A percentile compares a stretch with the other conserved stretches of the same genome.
Conservation (phyloP, 1,140 invertebrate genomes). For the Amphibalanus amphitrite region DNA sequence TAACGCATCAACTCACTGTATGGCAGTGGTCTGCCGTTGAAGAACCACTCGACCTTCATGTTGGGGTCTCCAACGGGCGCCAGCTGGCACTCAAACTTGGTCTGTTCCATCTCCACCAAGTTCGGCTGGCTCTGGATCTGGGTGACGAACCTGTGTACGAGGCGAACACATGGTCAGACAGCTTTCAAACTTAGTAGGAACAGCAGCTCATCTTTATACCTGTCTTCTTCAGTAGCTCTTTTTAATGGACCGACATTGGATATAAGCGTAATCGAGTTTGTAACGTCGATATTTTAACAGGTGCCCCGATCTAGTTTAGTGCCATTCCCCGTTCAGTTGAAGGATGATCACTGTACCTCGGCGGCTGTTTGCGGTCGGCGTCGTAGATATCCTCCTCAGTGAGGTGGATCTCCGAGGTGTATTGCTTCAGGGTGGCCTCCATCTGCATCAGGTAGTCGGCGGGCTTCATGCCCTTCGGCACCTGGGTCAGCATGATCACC, state of each 20-base stretch:
- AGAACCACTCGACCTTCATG: conserved; percentile 95
- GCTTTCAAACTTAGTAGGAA: too few relatives aligned
- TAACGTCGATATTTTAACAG: too few relatives aligned
- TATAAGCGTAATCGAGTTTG: too few relatives aligned
- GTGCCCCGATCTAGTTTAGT: too few relatives aligned
- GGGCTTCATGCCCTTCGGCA: conserved; percentile 80
- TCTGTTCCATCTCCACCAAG: conserved; percentile 74
- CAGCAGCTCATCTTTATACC: too few relatives aligned
- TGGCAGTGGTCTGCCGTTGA: conserved; percentile 71
- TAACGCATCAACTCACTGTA: conserved; percentile 69
- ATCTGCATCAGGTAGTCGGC: conserved; percentile 64
- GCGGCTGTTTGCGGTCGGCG: conserved; percentile 71
- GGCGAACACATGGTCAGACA: too few relatives aligned
- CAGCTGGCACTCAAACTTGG: conserved; percentile 84
- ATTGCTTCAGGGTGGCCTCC: conserved; percentile 84
- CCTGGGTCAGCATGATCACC: conserved; percentile 67
- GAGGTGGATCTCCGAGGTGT: conserved; percentile 68
- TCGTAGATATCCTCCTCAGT: conserved; percentile 81
- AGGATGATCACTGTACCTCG: too few relatives aligned
- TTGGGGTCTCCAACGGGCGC: conserved; percentile 88
- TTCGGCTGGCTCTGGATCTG: conserved; percentile 66
- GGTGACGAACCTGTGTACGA: conserved; percentile 51
- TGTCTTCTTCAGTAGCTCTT: too few relatives aligned
- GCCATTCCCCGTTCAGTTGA: too few relatives aligned
- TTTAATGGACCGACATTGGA: too few relatives aligned